Base-by-base conservation (phyloP, 2,888 invertebrate species). In the Neocrepidodera transversa region DNA sequence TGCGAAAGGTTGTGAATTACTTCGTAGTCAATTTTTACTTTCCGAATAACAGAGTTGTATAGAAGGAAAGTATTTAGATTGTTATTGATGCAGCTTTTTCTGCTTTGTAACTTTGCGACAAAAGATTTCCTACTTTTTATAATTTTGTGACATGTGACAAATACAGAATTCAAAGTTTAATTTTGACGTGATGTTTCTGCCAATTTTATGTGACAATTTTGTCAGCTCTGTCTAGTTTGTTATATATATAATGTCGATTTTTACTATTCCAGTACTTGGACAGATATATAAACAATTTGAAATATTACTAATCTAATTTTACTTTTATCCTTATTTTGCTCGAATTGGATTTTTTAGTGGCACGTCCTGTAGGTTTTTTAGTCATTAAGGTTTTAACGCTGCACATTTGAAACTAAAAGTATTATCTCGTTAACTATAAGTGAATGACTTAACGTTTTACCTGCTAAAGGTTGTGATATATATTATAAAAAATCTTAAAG, bases 401-500 rank as follows among this genome's bases (percentile, higher is more conserved):
- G 54, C 54, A 54, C 54, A 45, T 45, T 54, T 54, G 54, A 47
- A 54, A 54, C 47, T 32, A 53, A 45, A 45, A 53, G 43, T 53
- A 54, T 54, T 54, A 54, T 54, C 23, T 45, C 16, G 36, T 35
- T 54, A 45, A 54, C 13, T 54, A 45, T 54, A 35, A 35, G 26
- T 16, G 23, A 54, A 36, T 36, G 36, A 48, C 14, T 17, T 52
- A 43, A 54, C 54, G 54, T 54, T 54, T 20, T 54, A 54, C 54
- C 54, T 54, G 54, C 45, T 54, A 45, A 54, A 45, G 54, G 43
- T 45, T 54, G 54, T 54, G 54, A 54, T 54, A 54, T 45, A 36
- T n/a, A n/a, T 35, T 30, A 40, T 42, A 53, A 23, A 53, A 53
- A 35, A 53, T 53, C 43, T 53, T 16, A 20, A 45, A 45, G 53